Percentiles rank a stretch among this genome's conserved stretches.
Conservation (phyloP, 2,888 invertebrate genomes). For the Chamaedrilus cognettii region DNA sequence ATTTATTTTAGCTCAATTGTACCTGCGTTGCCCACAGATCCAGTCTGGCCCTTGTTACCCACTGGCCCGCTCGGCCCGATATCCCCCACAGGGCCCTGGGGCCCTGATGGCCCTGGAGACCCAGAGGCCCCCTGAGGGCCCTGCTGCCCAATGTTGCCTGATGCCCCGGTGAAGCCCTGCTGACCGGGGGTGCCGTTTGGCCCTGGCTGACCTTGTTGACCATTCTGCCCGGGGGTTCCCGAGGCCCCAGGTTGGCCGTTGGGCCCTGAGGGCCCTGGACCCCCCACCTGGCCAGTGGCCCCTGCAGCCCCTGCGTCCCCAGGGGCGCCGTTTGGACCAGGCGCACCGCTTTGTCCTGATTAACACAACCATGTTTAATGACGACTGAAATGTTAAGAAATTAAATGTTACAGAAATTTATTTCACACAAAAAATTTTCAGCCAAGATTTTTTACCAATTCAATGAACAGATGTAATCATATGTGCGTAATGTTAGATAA, state of each 20-base stretch:
- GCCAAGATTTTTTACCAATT: too few species aligned
- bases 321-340: conserved; percentile 17
- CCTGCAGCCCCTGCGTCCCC: conserved; percentile 23
- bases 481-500: too few species aligned
- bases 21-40: conserved; percentile 6
- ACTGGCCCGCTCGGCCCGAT: conserved; percentile 10
- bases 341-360: background rate
- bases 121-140: conserved; percentile 16
- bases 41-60: conserved; percentile 11
- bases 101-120: background rate
- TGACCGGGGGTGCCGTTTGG: conserved; percentile 14
- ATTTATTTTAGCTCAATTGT: too few species aligned
- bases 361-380: conserved; percentile 20
- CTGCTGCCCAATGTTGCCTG: conserved; percentile 15
- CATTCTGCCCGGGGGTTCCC: conserved; percentile 26
- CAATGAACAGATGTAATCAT: too few species aligned
- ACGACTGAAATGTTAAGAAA: conserved; percentile 19
- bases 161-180: conserved; percentile 2
- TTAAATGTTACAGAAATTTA: background rate
- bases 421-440: too few species aligned
- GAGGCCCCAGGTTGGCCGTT: conserved; percentile 13
- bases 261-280: conserved; percentile 13
- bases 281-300: conserved; percentile 9
- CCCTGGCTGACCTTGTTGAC: conserved; percentile 32
- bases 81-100: background rate